Evolutionary conservation across 2,888 invertebrate species (phyloP), one percentile per base, ranked within the genome.

Genomic region (Xanthorhoe designata): DNA sequence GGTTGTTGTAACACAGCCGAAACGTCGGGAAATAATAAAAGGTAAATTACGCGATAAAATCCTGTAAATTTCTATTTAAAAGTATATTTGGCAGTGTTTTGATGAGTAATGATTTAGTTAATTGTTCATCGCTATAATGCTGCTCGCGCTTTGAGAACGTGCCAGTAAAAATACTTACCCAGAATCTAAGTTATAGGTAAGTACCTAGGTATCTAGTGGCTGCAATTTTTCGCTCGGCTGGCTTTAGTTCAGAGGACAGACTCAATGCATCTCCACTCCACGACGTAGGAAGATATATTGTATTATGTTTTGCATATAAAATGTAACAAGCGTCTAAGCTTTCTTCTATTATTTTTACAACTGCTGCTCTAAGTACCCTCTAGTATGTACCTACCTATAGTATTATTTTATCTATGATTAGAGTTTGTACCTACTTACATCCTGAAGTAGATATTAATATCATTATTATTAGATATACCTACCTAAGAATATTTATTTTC

Each of bases 171-270:
- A 15, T 47, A 13, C 38, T 42, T 47, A 13, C 38, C 13, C 38
- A 2, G 13, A 47, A 17, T 17, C 15, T 17, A 10, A 57, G 8
- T 24, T 47, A 24, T 53, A 15, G 17, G 13, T 29, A 15, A 10
- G 24, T 60, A 45, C 24, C n/a, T 24, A 24, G 24, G 24, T 49
- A 47, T 13, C 57, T 35, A 42, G 10, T 13, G 13, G 45, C 51
- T 64, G 73, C 76, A 78, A 78, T 78, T 78, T 78, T 76, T 75
- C 73, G 68, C 70, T 58, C 70, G 71, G 72, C 74, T 77, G 75
- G 60, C 69, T 70, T 52, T 69, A 68, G 70, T 69, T 76, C 69
- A 67, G 51, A 63, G 58, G 57, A 70, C 64, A 69, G 66, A 54
- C 64, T 67, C 66, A 51, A 68, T 68, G 68, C 75, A 64, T 71